phyloP scores from a whole-genome alignment of 1,140 invertebrate species.

The Pteromalus puparum region DNA sequence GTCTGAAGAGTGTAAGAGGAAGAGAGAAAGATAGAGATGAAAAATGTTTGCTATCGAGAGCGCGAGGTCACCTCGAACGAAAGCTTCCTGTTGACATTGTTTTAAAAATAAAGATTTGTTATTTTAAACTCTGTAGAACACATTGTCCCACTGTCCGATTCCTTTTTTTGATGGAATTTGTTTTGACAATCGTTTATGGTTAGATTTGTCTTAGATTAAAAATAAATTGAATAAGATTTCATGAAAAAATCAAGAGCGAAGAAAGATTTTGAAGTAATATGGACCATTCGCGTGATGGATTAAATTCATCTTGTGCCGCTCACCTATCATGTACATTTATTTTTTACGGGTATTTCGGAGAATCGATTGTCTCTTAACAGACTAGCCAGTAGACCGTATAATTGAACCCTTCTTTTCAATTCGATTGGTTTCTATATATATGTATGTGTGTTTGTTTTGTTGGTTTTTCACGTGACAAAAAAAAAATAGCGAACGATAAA shows the following conservation, averaged over 20 bases:
- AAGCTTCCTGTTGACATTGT: not conserved
- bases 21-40: not conserved
- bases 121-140: too few species aligned
- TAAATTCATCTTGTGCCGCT: not conserved
- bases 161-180: too few species aligned
- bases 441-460: conserved; percentile 22
- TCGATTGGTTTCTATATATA: not conserved
- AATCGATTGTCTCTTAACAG: conserved; percentile 6
- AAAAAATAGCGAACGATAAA: not conserved
- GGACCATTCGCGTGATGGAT: not conserved
- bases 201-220: too few species aligned
- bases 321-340: not conserved
- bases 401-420: conserved; percentile 49
- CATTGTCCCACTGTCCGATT: too few species aligned
- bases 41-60: not conserved
- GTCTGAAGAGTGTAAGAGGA: too few species aligned
- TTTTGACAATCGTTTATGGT: too few species aligned
- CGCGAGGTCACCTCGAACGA: not conserved
- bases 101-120: not conserved
- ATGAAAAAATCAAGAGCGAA: too few species aligned
- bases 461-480: not conserved
- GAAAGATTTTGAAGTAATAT: too few species aligned
- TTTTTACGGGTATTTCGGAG: conserved; percentile 7
- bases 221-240: too few species aligned
- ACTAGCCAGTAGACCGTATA: not conserved